A percentile compares a stretch with the other conserved stretches of the same genome.
Evolutionary conservation across 2,113 vertebrate species (phyloP).

Genomic region (Phodopus roborovskii): DNA sequence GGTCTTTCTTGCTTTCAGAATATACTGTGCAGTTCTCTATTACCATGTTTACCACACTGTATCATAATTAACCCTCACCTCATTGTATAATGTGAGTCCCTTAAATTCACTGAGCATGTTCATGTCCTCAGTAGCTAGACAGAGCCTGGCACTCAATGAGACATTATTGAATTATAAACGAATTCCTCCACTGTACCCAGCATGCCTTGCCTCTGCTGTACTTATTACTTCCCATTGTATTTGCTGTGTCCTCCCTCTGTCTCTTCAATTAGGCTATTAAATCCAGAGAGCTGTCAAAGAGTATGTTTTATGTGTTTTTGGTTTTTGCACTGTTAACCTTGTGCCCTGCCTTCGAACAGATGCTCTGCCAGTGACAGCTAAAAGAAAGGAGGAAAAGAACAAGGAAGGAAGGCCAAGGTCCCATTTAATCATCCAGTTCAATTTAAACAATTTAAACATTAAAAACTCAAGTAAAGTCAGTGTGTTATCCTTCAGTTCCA

Average conservation of each 20-base stretch:
- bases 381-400: not conserved
- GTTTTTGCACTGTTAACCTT: not conserved
- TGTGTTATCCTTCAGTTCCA: not conserved
- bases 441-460: not conserved
- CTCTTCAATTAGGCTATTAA: constrained; percentile 10
- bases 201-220: not conserved
- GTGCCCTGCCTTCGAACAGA: not conserved
- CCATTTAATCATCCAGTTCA: not conserved
- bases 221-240: not conserved
- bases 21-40: not conserved
- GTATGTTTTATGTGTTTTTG: not conserved
- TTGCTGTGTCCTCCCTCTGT: not conserved
- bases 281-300: not conserved
- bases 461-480: constrained; percentile 12
- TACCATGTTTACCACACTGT: not conserved
- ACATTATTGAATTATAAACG: not conserved
- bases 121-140: not conserved
- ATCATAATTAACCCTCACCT: not conserved
- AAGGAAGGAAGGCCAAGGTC: not conserved
- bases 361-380: not conserved
- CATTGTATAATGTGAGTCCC: not conserved
- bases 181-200: not conserved
- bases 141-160: not conserved
- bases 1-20: not conserved
- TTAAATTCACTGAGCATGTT: not conserved